Percentiles rank a stretch among this genome's conserved stretches.
Evolutionary conservation across 2,113 vertebrate genomes (phyloP).

Genomic region (Sarotherodon lohbergeri): DNA sequence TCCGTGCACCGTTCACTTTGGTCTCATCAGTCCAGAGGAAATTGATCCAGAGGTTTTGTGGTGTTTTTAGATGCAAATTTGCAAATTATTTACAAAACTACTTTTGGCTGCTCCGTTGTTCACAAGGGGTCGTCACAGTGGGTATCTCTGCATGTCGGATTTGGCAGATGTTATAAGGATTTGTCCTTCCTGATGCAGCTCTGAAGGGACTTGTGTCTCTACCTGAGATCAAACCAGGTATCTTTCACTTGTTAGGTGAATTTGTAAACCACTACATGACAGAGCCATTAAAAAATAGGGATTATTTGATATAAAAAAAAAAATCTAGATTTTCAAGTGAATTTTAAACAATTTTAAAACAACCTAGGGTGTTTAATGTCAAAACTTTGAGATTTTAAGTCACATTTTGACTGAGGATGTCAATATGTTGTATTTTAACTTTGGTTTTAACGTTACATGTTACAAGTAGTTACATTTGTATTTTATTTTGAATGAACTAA

Average conservation of each 20-base stretch:
- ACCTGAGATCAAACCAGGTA: background rate
- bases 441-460: background rate
- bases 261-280: fast-evolving
- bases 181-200: background rate
- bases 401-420: background rate
- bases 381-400: background rate
- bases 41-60: background rate
- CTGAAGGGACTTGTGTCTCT: background rate
- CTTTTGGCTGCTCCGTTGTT: background rate
- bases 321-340: background rate
- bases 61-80: background rate
- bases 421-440: background rate
- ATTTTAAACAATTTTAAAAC: background rate
- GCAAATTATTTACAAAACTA: background rate
- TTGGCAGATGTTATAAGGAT: background rate
- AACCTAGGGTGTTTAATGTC: background rate
- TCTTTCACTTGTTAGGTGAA: background rate
- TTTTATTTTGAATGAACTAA: background rate
- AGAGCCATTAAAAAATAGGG: background rate
- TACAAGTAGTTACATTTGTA: background rate
- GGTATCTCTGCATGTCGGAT: background rate
- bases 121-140: background rate
- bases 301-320: background rate
- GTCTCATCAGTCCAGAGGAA: background rate
- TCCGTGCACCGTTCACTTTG: background rate